A percentile compares a stretch with the other conserved stretches of the same genome.
Evolutionary conservation across 2,113 vertebrate genomes (phyloP).

Genomic region (Marcusenius ussheri): DNA sequence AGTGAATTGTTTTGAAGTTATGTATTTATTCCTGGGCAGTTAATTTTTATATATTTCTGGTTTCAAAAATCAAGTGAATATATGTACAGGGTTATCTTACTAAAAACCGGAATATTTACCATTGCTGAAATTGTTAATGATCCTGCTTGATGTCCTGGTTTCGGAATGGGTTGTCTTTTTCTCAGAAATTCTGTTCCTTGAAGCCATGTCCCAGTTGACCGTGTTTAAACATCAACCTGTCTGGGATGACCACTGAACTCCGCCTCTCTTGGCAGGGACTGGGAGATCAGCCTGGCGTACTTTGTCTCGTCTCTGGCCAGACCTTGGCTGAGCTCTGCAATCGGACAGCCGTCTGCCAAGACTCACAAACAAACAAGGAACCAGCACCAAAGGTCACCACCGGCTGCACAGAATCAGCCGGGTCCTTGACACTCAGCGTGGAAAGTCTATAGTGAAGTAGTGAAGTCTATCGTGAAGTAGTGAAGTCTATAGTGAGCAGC

Average conservation of each 20-base stretch:
- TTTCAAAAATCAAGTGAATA: background rate
- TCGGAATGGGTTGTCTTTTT: background rate
- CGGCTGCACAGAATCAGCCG: background rate
- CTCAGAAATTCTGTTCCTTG: background rate
- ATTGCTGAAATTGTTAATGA: background rate
- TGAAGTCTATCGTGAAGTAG: no score
- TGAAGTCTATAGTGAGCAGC: background rate
- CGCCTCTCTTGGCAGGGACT: conserved; percentile 26
- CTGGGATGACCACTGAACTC: conserved; percentile 1
- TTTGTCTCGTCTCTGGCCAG: conserved; percentile 16
- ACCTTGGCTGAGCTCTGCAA: conserved; percentile 11
- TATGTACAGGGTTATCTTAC: background rate
- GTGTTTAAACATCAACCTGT: background rate
- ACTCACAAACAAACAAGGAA: conserved; percentile 27
- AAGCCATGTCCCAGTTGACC: background rate
- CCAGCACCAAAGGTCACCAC: conserved; percentile 16
- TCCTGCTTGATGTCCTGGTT: background rate
- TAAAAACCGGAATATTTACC: background rate
- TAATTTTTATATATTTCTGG: background rate
- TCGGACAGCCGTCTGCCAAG: conserved; percentile 31
- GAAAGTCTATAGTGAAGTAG: background rate
- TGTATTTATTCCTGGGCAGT: background rate
- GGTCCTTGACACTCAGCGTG: background rate
- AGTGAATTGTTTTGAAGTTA: background rate
- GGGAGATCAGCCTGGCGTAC: conserved; percentile 19